These are phyloP conservation scores for Aspidapion aeneum DNA, from an alignment of 2,888 invertebrate genomes.

Conservation along the genomic window DNA sequence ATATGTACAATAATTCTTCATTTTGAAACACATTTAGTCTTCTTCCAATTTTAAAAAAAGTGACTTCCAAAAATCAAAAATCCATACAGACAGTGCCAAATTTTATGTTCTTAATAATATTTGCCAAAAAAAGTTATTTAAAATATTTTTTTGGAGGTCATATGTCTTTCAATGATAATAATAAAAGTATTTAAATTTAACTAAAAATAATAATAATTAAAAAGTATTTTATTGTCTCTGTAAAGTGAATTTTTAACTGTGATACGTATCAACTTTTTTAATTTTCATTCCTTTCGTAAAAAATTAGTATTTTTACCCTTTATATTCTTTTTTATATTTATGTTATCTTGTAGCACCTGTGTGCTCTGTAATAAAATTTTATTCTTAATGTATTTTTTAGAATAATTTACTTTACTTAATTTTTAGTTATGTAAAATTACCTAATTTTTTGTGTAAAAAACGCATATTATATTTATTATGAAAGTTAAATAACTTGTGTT, in stretches of 20 bases:
- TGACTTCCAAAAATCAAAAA: not conserved
- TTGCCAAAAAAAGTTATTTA: not conserved
- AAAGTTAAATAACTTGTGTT: not conserved
- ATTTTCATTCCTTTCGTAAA: not conserved
- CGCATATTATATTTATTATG: not conserved
- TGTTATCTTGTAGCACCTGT: not conserved
- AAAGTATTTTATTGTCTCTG: not conserved
- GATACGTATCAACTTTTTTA: constrained; percentile 1
- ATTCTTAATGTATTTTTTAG: not conserved
- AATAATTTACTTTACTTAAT: not conserved
- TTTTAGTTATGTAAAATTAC: not conserved
- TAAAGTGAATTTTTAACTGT: constrained; percentile 5
- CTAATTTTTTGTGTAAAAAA: not conserved
- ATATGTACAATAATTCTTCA: no score
- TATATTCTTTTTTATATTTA: not conserved
- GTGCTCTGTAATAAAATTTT: not conserved
- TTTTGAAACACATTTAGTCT: no score
- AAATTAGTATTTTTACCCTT: not conserved
- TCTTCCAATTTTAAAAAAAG: not conserved
- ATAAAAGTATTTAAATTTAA: not conserved
- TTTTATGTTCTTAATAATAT: not conserved
- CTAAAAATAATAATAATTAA: not conserved
- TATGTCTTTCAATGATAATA: not conserved
- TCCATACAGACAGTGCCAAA: not conserved
- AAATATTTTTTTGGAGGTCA: not conserved